phyloP scores from a whole-genome alignment of 2,888 invertebrate genomes.

The Petrophora chlorosata region DNA sequence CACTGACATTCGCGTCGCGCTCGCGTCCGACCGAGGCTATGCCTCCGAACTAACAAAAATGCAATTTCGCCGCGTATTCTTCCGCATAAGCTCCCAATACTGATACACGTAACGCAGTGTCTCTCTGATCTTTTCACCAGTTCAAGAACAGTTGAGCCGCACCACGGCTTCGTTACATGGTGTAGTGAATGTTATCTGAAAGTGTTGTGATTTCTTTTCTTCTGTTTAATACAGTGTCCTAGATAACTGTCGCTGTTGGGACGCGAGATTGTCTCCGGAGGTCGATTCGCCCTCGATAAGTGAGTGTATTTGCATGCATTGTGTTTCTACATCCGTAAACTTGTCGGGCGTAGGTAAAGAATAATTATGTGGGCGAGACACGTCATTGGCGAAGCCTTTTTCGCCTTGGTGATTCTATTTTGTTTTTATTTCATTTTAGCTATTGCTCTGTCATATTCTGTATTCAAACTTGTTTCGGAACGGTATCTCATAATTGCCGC shows the following conservation, averaged over 20 bases:
- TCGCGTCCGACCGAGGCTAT: constrained; percentile 74
- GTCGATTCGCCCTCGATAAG: constrained; percentile 68
- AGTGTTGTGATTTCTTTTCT: constrained; percentile 79
- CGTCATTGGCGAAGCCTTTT: constrained; percentile 70
- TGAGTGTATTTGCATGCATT: constrained; percentile 74
- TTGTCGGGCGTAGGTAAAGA: constrained; percentile 43
- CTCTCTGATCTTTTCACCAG: constrained; percentile 74
- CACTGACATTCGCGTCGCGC: constrained; percentile 71
- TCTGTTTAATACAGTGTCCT: constrained; percentile 70
- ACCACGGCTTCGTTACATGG: constrained; percentile 46
- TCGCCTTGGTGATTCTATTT: constrained; percentile 37
- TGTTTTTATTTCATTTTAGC: not conserved
- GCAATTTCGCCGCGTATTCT: constrained; percentile 70
- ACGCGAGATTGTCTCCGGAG: constrained; percentile 64
- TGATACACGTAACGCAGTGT: constrained; percentile 58
- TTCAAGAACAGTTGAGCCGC: constrained; percentile 76
- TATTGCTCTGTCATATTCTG: not conserved
- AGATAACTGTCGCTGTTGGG: constrained; percentile 68
- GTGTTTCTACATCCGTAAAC: constrained; percentile 60
- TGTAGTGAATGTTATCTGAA: constrained; percentile 67
- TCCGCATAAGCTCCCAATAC: constrained; percentile 65
- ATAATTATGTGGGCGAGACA: constrained; percentile 71
- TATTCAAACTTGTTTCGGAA: too few species aligned
- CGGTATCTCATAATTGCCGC: too few species aligned
- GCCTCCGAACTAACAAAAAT: constrained; percentile 72